Evolutionary conservation across 2,888 invertebrate genomes (phyloP).

Genomic region (Furcula furcula): DNA sequence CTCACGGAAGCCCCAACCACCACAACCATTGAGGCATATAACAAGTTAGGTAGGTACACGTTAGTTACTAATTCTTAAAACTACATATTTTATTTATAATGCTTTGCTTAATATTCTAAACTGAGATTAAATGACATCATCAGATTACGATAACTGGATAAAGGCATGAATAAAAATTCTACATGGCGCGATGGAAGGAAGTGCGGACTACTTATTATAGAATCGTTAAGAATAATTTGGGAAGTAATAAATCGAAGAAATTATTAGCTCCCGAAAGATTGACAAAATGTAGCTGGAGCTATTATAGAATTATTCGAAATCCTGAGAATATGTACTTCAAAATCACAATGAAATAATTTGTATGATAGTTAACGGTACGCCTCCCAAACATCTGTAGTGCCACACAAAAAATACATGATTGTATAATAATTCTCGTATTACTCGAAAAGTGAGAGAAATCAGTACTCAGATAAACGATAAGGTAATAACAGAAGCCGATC

Average conservation of each 20-base stretch:
- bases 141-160: constrained; percentile 12
- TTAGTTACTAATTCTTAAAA: too few relatives aligned
- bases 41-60: too few relatives aligned
- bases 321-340: constrained; percentile 40
- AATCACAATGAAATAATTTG: constrained; percentile 47
- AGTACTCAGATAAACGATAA: constrained; percentile 70
- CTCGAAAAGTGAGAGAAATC: constrained; percentile 74
- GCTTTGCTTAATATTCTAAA: constrained; percentile 21
- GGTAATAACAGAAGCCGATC: constrained; percentile 79
- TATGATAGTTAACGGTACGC: constrained; percentile 68
- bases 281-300: constrained; percentile 25
- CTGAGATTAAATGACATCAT: constrained; percentile 29
- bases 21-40: too few relatives aligned
- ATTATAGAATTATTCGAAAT: constrained; percentile 19
- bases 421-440: constrained; percentile 70
- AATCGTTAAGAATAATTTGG: constrained; percentile 20
- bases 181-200: constrained; percentile 25
- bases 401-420: constrained; percentile 46
- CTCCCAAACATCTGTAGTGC: constrained; percentile 68
- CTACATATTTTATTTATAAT: constrained; percentile 5
- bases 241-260: constrained; percentile 34
- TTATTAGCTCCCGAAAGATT: constrained; percentile 33
- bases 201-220: constrained; percentile 23
- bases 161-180: constrained; percentile 26
- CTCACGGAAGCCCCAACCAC: too few relatives aligned